Evolutionary conservation across 2,113 vertebrate species (phyloP), one percentile per base, ranked within the genome.

Genomic region (Chaenocephalus aceratus): DNA sequence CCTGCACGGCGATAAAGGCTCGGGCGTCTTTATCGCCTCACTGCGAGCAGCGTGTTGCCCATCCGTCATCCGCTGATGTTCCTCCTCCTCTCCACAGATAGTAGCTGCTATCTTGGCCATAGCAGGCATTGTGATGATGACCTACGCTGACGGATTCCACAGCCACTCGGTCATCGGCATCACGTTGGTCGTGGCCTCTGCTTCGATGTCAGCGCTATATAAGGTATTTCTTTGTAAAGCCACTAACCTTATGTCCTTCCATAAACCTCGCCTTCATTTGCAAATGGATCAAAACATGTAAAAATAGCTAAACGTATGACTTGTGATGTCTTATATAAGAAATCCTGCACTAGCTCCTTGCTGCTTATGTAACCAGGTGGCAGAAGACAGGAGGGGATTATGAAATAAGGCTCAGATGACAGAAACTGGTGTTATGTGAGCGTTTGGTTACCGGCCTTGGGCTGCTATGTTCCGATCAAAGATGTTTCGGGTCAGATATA

Each of bases 71-170:
- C 61, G 23, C 75, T 76, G 64, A 70, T 61, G 48, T 77, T 18
- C 54, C 58, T 69, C 53, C 44, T n/a, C 23, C 59, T 58, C 16
- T 18, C 12, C 64, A 53, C 94, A 99, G 97, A 99, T 99, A 3
- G 97, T 99, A 85, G 98, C 98, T 23, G 97, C 97, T 94, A 99
- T 99, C 94, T 96, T 99, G 80, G 98, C 98, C 83, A 99, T 99
- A 58, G 97, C 98, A 34, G 98, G 98, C 80, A 99, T 99, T 9
- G 98, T 99, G 88, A 99, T 99, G 98, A 97, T 99, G 97, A 98
- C 97, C 16, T 99, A 99, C 0, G 97, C 97, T 0, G 98, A 99
- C 48, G 98, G 97, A 67, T 99, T 99, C 90, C 98, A 98, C 95
- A 97, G 97, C 89, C 97, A 98, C 93, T 98, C 98, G 0, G 97